phyloP scores from a whole-genome alignment of 2,888 invertebrate genomes.

The Azorinus chamasolen region DNA sequence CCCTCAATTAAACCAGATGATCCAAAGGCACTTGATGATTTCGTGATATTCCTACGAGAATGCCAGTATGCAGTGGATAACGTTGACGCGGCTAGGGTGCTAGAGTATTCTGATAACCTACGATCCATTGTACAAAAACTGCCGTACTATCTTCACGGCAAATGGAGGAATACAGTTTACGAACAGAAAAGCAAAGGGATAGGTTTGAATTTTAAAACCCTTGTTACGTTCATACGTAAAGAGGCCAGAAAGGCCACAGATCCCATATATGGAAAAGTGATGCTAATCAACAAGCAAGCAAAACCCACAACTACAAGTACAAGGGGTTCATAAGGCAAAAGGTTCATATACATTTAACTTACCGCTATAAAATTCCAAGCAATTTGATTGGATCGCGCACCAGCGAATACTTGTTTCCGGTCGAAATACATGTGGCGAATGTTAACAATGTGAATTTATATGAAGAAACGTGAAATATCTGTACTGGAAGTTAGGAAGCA shows the following conservation, averaged over 20 bases:
- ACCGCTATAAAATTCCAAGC: too few relatives aligned
- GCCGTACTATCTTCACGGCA: constrained; percentile 45
- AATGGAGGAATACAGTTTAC: constrained; percentile 40
- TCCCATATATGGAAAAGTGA: constrained; percentile 40
- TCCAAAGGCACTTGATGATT: constrained; percentile 36
- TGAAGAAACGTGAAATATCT: too few relatives aligned
- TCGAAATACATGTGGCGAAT: too few relatives aligned
- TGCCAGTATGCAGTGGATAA: constrained; percentile 34
- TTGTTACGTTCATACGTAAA: constrained; percentile 31
- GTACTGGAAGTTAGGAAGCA: too few relatives aligned
- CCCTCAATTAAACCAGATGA: constrained; percentile 28
- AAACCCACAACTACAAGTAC: too few relatives aligned
- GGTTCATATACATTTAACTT: too few relatives aligned
- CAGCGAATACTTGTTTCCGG: too few relatives aligned
- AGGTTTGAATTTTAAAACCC: constrained; percentile 18
- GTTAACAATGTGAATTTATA: too few relatives aligned
- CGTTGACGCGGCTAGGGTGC: constrained; percentile 14
- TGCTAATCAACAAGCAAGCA: too few relatives aligned
- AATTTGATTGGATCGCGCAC: too few relatives aligned
- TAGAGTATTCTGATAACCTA: constrained; percentile 57
- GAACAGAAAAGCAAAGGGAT: background rate
- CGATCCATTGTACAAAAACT: constrained; percentile 32
- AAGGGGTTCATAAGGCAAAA: too few relatives aligned
- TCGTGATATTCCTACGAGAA: constrained; percentile 39
- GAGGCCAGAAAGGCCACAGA: constrained; percentile 43